phyloP scores from a whole-genome alignment of 2,113 vertebrate genomes.

The Hippocampus mohnikei region DNA sequence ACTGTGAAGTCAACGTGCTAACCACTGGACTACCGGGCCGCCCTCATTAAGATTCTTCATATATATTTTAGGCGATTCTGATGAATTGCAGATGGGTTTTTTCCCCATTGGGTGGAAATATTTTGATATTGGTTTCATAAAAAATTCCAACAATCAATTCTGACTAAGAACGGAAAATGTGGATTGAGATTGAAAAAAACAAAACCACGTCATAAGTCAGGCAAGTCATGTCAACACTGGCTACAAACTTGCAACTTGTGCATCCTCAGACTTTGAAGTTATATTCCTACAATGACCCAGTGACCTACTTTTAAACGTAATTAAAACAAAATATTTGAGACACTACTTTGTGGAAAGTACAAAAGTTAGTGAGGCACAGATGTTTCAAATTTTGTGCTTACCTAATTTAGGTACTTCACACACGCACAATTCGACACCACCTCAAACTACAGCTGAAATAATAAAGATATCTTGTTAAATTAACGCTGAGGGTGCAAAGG shows the following conservation, averaged over 20 bases:
- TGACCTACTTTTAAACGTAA: constrained; percentile 10
- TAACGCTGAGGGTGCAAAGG: too few relatives aligned
- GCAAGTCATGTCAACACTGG: not conserved
- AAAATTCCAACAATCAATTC: not conserved
- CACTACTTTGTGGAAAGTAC: not conserved
- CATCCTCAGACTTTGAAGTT: constrained; percentile 13
- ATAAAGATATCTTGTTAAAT: too few relatives aligned
- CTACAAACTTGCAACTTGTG: not conserved
- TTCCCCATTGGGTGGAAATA: not conserved
- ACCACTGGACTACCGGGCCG: too few relatives aligned
- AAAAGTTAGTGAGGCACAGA: not conserved
- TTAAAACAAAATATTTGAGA: constrained; percentile 7
- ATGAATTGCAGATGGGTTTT: not conserved
- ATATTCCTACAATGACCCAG: constrained; percentile 14
- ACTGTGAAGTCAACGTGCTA: too few relatives aligned
- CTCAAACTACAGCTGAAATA: too few relatives aligned
- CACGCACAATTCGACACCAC: too few relatives aligned
- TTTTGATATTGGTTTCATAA: not conserved
- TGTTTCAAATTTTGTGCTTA: not conserved
- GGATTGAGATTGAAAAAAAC: not conserved
- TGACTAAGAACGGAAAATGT: too few relatives aligned
- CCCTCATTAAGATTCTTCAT: not conserved
- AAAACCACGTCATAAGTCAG: constrained; percentile 1
- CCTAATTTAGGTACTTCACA: too few relatives aligned
- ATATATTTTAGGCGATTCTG: not conserved